Evolutionary conservation across 2,113 vertebrate species (phyloP).

Genomic region (Lepus americanus): DNA sequence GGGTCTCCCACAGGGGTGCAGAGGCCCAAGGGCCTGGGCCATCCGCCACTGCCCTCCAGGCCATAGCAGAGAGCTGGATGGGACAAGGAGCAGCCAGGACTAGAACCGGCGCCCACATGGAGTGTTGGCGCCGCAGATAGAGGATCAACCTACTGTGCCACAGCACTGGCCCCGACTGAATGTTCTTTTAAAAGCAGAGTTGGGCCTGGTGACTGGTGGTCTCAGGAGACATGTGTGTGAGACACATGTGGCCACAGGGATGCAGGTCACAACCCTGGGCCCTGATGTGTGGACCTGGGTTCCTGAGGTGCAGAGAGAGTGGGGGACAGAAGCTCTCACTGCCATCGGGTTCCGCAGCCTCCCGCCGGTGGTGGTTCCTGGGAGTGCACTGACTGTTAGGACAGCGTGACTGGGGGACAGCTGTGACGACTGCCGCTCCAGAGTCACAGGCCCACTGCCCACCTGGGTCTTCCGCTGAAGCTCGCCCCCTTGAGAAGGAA

Average conservation of each 20-base stretch:
- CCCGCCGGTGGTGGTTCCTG: background rate
- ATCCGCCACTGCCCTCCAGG: too few relatives aligned
- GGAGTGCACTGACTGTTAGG: background rate
- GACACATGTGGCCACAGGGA: background rate
- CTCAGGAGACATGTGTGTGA: background rate
- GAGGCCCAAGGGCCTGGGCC: too few relatives aligned
- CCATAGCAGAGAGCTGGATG: too few relatives aligned
- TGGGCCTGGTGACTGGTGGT: background rate
- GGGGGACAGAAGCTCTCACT: too few relatives aligned
- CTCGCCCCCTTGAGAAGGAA: background rate
- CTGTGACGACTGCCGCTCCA: background rate
- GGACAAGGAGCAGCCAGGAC: too few relatives aligned
- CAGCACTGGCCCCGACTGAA: too few relatives aligned
- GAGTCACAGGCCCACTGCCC: background rate
- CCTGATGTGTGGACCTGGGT: background rate
- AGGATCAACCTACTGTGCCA: too few relatives aligned
- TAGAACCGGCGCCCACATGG: too few relatives aligned
- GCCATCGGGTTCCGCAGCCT: too few relatives aligned
- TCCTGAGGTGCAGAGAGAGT: background rate
- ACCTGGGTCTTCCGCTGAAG: background rate
- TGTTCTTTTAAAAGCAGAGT: background rate
- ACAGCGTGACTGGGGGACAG: background rate
- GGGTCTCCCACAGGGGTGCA: too few relatives aligned
- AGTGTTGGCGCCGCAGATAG: too few relatives aligned
- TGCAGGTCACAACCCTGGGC: background rate